Conservation (phyloP, 2,797 vertebrate species). For the Synanceia verrucosa region DNA sequence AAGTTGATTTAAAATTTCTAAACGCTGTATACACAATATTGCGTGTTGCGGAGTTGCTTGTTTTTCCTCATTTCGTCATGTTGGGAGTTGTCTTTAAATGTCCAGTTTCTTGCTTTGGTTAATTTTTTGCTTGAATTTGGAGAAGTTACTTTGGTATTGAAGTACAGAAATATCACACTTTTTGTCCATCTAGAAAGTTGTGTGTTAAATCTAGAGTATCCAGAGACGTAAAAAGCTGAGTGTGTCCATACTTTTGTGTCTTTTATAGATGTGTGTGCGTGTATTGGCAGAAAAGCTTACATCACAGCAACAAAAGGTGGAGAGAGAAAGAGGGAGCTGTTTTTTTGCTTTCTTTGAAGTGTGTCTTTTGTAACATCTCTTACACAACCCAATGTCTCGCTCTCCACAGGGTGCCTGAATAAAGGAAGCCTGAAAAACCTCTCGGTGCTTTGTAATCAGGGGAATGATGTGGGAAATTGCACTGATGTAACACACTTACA, state of each 20-base stretch:
- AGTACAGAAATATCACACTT: neutral
- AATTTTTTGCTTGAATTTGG: neutral
- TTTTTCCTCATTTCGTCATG: neutral
- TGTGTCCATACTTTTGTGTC: slow-evolving; percentile 3
- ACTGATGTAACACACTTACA: slow-evolving; percentile 28
- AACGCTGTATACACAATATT: neutral
- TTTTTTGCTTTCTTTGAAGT: slow-evolving; percentile 32
- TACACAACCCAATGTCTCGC: slow-evolving; percentile 27
- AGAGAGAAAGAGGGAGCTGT: slow-evolving; percentile 3
- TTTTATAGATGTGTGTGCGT: neutral
- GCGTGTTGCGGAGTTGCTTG: neutral
- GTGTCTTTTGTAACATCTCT: slow-evolving; percentile 45
- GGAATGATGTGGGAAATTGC: slow-evolving; percentile 3
- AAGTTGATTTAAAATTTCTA: neutral
- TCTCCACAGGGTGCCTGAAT: slow-evolving; percentile 12
- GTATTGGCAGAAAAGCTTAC: slow-evolving; percentile 17
- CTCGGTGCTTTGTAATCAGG: slow-evolving; percentile 14
- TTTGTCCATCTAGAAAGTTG: neutral
- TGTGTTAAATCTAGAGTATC: neutral
- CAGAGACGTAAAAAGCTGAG: neutral
- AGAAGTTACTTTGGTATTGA: neutral
- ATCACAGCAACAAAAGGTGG: slow-evolving; percentile 34
- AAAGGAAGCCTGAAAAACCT: slow-evolving; percentile 8
- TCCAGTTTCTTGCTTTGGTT: neutral
- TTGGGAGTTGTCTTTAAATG: neutral